Base-by-base conservation (phyloP, 2,888 invertebrate genomes). In the Chrysopilus asiliformis region DNA sequence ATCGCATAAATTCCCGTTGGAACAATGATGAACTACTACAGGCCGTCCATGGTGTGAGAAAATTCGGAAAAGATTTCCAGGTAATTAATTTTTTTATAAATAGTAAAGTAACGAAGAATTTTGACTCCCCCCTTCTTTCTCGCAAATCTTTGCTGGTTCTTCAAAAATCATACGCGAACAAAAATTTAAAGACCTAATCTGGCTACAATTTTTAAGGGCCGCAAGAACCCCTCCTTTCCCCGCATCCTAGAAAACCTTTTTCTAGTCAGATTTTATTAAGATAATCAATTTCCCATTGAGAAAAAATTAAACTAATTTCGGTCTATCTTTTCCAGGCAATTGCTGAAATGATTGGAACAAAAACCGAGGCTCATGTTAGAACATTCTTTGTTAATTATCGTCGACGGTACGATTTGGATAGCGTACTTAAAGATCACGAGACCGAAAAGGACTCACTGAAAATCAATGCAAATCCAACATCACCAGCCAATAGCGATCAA, bases 261-360 rank as follows among this genome's bases (percentile, higher is more conserved):
- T n/a, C n/a, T n/a, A n/a, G n/a, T n/a, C n/a, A n/a, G n/a, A n/a
- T n/a, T n/a, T n/a, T n/a, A n/a, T n/a, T n/a, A n/a, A n/a, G n/a
- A n/a, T n/a, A n/a, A n/a, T n/a, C n/a, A n/a, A n/a, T n/a, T n/a
- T n/a, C n/a, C n/a, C n/a, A n/a, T n/a, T n/a, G n/a, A n/a, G n/a
- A n/a, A n/a, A n/a, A n/a, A n/a, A n/a, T n/a, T n/a, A n/a, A n/a
- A n/a, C n/a, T n/a, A n/a, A n/a, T n/a, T n/a, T n/a, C n/a, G n/a
- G n/a, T n/a, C n/a, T n/a, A n/a, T n/a, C n/a, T n/a, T n/a, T n/a
- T 86, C 61, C 76, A 86, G 66, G 87, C 90, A 19, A 94, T 95
- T 47, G 90, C 95, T 12, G 93, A 94, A 58, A 81, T 90, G 9
- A 74, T 95, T 46, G 91, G 91, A 43, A 95, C 90, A 34, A 95